These are phyloP conservation scores for Eurystomus gularis DNA, from an alignment of 2,113 vertebrate species.

Conservation along the genomic window DNA sequence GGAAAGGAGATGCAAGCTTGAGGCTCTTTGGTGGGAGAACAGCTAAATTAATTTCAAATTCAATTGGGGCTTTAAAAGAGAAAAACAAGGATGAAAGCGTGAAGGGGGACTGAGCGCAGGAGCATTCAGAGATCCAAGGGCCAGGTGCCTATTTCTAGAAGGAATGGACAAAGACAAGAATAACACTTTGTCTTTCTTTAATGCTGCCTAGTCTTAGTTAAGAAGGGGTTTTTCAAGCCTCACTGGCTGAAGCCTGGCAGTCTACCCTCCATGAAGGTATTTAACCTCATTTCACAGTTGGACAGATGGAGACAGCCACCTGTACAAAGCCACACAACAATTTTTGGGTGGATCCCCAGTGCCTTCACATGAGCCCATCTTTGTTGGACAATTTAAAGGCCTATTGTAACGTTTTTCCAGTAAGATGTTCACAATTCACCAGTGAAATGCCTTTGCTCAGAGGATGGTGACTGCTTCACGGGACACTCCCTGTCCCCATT, in stretches of 20 bases:
- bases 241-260: background rate
- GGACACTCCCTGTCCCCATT: background rate
- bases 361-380: background rate
- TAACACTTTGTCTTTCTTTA: background rate
- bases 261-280: background rate
- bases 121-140: background rate
- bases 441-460: background rate
- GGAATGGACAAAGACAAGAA: background rate
- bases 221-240: background rate
- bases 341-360: background rate
- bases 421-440: background rate
- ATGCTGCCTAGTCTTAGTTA: background rate
- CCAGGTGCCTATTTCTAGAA: background rate
- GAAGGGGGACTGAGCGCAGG: background rate
- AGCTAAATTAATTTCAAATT: constrained; percentile 6
- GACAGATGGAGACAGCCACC: background rate
- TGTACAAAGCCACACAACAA: background rate
- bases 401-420: background rate
- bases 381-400: background rate
- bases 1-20: background rate
- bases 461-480: background rate
- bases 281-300: background rate
- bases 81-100: background rate
- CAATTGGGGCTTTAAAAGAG: background rate
- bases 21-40: background rate